Evolutionary conservation across 2,888 invertebrate genomes (phyloP), one percentile per base, ranked within the genome.

Genomic region (Orchesella flavescens): DNA sequence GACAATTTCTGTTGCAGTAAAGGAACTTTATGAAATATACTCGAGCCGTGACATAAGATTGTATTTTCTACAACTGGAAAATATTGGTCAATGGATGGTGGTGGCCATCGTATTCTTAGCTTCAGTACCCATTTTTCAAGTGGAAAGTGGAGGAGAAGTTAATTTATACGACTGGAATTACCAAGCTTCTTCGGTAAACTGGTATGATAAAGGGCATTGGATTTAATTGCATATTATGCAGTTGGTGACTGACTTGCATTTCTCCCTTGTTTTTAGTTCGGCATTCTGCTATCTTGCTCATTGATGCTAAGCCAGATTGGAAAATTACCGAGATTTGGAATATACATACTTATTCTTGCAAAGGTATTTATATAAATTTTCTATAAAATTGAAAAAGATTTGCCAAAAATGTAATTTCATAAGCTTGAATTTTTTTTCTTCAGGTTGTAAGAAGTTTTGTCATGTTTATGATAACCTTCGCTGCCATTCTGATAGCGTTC

Each of bases 11-110:
- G 61, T 85, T 12, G 66, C 21, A 13, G 15, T 82, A 15, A 85
- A 85, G 46, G 85, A 85, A 68, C 46, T 83, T 12, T 85, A 82
- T 59, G 79, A 83, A 78, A 59, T 83, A 17, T 72, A 15, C n/a
- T 63, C 65, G 1, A n/a, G 65, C 13, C 83, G 75, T 0, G 74
- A 59, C 19, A 21, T 57, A 0, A 43, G 17, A 9, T 53, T 34
- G 49, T 85, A 85, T 49, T 79, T 83, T 44, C 2, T 9, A 2
- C 66, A 79, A 23, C 44, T 83, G n/a, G 85, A 85, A 68, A 85
- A 85, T 44, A 21, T 69, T 34, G 85, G 85, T 0, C 83, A 85
- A 46, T 61, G 68, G 66, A 13, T 69, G 5, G 43, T 83, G 13
- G 78, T 83, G 4, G 59, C 44, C 3, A 21, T 76, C 3, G 71